These are phyloP conservation scores for Ammospiza nelsoni DNA, from an alignment of 2,113 vertebrate genomes.

Conservation along the genomic window DNA sequence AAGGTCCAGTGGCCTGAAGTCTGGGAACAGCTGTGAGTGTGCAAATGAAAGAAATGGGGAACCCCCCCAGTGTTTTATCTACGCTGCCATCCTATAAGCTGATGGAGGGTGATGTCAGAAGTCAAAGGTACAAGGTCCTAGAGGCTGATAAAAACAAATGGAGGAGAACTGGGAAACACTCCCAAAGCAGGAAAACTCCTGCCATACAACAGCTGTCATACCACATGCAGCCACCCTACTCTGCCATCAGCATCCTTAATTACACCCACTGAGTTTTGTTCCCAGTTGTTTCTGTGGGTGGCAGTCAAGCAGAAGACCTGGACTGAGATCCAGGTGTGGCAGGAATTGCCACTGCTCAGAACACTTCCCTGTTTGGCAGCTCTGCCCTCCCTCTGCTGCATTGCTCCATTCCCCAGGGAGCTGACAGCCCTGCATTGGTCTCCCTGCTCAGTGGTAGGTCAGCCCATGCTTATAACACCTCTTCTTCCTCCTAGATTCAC, in stretches of 20 bases:
- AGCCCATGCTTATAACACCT: background rate
- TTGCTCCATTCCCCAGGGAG: background rate
- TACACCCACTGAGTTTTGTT: background rate
- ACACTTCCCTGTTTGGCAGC: fast-evolving
- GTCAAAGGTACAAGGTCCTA: background rate
- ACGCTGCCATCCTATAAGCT: background rate
- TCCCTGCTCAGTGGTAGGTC: background rate
- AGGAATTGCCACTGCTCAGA: background rate
- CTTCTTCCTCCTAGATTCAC: background rate
- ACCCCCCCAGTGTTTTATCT: background rate
- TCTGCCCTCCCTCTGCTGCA: background rate
- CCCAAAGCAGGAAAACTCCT: background rate
- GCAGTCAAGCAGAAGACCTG: background rate
- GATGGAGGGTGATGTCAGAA: background rate
- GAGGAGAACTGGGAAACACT: background rate
- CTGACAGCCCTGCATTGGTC: background rate
- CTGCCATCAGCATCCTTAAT: background rate
- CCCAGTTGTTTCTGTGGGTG: background rate
- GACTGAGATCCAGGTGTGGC: background rate
- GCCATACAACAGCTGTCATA: background rate
- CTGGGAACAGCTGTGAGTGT: background rate
- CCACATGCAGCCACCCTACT: background rate
- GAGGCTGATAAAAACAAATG: background rate
- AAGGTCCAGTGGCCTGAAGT: background rate
- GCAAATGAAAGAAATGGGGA: background rate